phyloP scores from a whole-genome alignment of 2,113 vertebrate genomes.

The Corydoras sp. region DNA sequence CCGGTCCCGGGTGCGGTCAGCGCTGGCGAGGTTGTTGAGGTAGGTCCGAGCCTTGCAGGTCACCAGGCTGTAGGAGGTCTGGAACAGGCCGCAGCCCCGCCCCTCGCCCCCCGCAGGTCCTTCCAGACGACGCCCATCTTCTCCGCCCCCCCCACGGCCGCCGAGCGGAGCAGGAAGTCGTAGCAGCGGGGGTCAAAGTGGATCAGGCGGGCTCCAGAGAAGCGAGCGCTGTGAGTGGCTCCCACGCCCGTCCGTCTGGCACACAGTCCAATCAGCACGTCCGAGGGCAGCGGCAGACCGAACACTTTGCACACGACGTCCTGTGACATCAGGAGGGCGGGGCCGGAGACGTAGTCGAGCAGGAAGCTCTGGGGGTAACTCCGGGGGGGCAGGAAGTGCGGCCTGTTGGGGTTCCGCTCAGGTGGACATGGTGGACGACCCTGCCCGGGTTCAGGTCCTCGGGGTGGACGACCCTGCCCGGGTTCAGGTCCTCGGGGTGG shows the following conservation, averaged over 20 bases:
- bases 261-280: conserved; percentile 78
- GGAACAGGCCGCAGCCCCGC: conserved; percentile 67
- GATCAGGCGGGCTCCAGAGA: conserved; percentile 77
- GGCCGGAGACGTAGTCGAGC: conserved; percentile 77
- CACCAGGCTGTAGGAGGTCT: conserved; percentile 82
- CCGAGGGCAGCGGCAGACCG: conserved; percentile 52
- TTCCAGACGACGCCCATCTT: conserved; percentile 71
- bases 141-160: conserved; percentile 47
- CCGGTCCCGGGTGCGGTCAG: too few species aligned
- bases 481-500: too few species aligned
- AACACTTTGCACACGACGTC: conserved; percentile 80
- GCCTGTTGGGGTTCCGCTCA: conserved; percentile 64
- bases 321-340: conserved; percentile 77
- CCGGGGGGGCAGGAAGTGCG: conserved; percentile 60
- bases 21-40: conserved; percentile 65
- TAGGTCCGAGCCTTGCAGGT: conserved; percentile 82
- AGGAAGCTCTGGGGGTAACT: conserved; percentile 70
- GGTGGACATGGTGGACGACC: conserved; percentile 73
- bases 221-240: conserved; percentile 80
- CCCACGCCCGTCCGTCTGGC: conserved; percentile 71
- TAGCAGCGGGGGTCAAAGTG: conserved; percentile 88
- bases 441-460: conserved; percentile 79
- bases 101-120: conserved; percentile 64
- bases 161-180: conserved; percentile 82
- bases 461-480: too few species aligned